Conservation (phyloP, 2,888 invertebrate genomes). For the Eulithis prunata region DNA sequence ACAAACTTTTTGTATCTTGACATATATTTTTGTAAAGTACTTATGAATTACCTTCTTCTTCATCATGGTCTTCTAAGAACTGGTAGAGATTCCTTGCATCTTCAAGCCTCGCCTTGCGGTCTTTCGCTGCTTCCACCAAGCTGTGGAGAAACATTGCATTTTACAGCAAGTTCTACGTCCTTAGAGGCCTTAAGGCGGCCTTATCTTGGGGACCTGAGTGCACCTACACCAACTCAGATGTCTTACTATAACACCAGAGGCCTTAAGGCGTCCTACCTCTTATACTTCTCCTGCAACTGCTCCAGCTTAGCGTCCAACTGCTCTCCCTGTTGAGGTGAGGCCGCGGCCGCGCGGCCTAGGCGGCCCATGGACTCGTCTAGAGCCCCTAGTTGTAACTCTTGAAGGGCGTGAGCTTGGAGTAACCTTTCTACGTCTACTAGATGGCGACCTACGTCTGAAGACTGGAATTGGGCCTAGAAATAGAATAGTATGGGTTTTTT, state of each 20-base stretch:
- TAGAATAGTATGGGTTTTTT: no score
- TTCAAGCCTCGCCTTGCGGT: conserved; percentile 92
- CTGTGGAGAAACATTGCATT: conserved; percentile 55
- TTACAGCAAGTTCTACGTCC: background rate
- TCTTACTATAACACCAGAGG: no score
- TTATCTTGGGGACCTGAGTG: background rate
- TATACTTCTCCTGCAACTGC: conserved; percentile 91
- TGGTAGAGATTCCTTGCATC: conserved; percentile 97
- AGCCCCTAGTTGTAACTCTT: conserved; percentile 95
- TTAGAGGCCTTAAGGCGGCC: background rate
- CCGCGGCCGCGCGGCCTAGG: conserved; percentile 85
- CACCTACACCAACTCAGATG: no score
- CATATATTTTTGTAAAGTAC: no score
- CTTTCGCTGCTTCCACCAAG: conserved; percentile 88
- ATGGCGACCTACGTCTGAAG: conserved; percentile 96
- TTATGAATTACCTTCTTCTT: conserved; percentile 89
- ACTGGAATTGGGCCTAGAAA: conserved; percentile 87
- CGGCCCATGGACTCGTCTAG: conserved; percentile 93
- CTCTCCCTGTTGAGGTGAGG: conserved; percentile 85
- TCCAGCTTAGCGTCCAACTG: conserved; percentile 89
- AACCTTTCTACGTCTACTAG: conserved; percentile 97
- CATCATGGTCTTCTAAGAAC: conserved; percentile 98
- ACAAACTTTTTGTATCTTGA: no score
- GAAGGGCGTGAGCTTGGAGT: conserved; percentile 96
- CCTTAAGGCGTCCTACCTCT: conserved; percentile 75